These are phyloP conservation scores for Zaprionus lineosus DNA, from an alignment of 2,888 invertebrate genomes.

Conservation along the genomic window DNA sequence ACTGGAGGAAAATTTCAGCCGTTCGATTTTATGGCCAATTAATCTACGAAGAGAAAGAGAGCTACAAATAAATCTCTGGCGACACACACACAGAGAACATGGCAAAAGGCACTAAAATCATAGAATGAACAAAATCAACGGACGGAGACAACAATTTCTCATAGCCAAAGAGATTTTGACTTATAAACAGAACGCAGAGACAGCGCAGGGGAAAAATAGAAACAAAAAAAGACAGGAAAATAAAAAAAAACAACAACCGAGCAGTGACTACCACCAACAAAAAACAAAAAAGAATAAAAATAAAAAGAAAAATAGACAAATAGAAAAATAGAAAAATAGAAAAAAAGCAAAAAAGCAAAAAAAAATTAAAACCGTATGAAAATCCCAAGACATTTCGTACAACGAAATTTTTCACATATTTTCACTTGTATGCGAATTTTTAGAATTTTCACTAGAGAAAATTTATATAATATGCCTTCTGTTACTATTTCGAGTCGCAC, in stretches of 20 bases:
- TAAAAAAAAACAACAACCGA: conserved; percentile 35
- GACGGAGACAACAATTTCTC: conserved; percentile 47
- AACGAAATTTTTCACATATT: conserved; percentile 79
- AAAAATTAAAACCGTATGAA: conserved; percentile 64
- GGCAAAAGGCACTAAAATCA: conserved; percentile 44
- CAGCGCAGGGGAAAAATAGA: conserved; percentile 33
- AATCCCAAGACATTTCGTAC: conserved; percentile 76
- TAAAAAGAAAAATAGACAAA: conserved; percentile 11
- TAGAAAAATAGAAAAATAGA: conserved; percentile 20
- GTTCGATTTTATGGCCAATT: conserved; percentile 14
- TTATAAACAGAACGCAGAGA: conserved; percentile 71
- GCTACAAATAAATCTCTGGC: conserved; percentile 33
- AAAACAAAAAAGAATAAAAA: conserved; percentile 18
- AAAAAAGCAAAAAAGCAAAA: conserved; percentile 27
- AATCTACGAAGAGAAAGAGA: conserved; percentile 33
- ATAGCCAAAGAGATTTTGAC: conserved; percentile 55
- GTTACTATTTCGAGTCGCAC: conserved; percentile 75
- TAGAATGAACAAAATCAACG: conserved; percentile 45
- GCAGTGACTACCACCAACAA: conserved; percentile 35
- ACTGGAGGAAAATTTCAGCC: too few relatives aligned
- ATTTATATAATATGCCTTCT: conserved; percentile 78
- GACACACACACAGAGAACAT: conserved; percentile 29
- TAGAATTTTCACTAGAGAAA: conserved; percentile 76
- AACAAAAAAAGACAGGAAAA: conserved; percentile 32
- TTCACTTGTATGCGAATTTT: conserved; percentile 79